A percentile compares a stretch with the other conserved stretches of the same genome.
Evolutionary conservation across 2,113 vertebrate genomes (phyloP).

Genomic region (Lanius ludovicianus): DNA sequence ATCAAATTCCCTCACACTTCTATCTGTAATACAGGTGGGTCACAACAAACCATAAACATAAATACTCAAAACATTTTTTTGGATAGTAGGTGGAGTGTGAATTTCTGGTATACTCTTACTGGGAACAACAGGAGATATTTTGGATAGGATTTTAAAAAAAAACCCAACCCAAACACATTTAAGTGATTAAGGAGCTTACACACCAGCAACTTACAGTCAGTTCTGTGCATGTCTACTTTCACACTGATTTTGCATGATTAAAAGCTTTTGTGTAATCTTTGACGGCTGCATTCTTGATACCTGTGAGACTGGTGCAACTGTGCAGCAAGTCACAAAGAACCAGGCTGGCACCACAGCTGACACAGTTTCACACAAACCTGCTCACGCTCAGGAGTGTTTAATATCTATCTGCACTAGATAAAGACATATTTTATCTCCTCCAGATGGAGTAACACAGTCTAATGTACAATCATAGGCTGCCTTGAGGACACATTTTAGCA

Average conservation of each 20-base stretch:
- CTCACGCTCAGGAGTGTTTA: not conserved
- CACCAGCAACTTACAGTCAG: not conserved
- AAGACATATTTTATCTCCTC: not conserved
- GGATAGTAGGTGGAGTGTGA: not conserved
- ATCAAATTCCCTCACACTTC: not conserved
- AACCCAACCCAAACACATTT: not conserved
- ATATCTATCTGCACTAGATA: not conserved
- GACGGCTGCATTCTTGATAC: not conserved
- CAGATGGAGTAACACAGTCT: not conserved
- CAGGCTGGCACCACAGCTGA: not conserved
- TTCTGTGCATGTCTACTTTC: not conserved
- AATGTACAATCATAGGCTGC: not conserved
- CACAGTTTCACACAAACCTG: not conserved
- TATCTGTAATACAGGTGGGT: not conserved
- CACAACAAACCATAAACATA: not conserved
- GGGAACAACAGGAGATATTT: not conserved
- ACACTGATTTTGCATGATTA: not conserved
- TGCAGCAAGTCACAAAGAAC: not conserved
- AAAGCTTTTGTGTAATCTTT: not conserved
- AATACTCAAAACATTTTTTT: not conserved
- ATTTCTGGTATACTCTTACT: not conserved
- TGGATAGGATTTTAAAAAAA: not conserved
- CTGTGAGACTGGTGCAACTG: not conserved
- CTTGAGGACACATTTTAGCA: not conserved
- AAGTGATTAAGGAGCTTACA: not conserved